phyloP scores from a whole-genome alignment of 1,140 invertebrate species.

The Samia ricini region DNA sequence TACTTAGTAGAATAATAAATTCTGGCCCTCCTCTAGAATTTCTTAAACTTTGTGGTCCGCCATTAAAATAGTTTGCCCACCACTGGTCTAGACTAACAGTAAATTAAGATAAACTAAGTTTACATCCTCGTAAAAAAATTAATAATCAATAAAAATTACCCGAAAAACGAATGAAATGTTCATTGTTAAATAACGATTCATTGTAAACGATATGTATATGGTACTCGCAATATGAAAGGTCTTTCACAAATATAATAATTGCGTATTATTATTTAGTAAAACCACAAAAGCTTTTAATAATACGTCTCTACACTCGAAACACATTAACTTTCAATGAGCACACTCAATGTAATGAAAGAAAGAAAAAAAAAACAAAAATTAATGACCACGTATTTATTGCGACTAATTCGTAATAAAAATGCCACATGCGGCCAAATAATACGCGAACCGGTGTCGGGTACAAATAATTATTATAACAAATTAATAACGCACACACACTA shows the following conservation, averaged over 20 bases:
- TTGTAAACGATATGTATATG: not conserved
- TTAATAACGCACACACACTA: conserved; percentile 70
- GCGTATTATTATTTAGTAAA: not conserved
- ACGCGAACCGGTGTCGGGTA: conserved; percentile 42
- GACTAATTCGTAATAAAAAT: conserved; percentile 77
- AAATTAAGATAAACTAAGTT: no score
- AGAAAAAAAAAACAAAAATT: conserved; percentile 65
- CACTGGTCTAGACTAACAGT: no score
- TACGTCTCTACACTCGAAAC: not conserved
- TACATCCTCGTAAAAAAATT: not conserved
- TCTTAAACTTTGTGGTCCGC: no score
- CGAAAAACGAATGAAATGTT: not conserved
- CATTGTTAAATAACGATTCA: not conserved
- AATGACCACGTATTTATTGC: conserved; percentile 76
- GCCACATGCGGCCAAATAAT: conserved; percentile 73
- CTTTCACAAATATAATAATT: not conserved
- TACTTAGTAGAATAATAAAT: no score
- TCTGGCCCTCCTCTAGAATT: no score
- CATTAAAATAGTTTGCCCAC: no score
- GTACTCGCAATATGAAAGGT: not conserved
- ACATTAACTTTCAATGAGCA: not conserved
- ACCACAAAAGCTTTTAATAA: not conserved
- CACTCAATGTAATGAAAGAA: not conserved
- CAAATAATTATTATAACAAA: conserved; percentile 71
- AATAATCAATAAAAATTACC: not conserved